Base-by-base conservation (phyloP, 2,888 invertebrate species). In the Brachyopa scutellaris region DNA sequence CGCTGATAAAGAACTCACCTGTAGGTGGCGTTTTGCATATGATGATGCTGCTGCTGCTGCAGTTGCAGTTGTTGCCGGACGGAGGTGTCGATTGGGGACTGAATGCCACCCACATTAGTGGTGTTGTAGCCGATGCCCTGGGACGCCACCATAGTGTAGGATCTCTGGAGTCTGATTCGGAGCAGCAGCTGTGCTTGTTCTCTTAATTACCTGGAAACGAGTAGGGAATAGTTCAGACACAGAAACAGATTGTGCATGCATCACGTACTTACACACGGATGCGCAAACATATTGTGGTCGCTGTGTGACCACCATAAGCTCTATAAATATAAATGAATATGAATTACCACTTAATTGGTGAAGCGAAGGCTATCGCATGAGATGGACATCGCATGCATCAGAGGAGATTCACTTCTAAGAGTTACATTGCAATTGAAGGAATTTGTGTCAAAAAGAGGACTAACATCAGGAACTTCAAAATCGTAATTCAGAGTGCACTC, bases 21-120 rank as follows among this genome's bases (percentile, higher is more conserved):
- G 82, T 82, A 82, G 82, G 82, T 82, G 82, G 82, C 82, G 82
- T 82, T 82, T 82, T 82, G 82, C 82, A 82, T 82, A 82, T 72
- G 72, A 69, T 64, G 74, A 79, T 73, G 13, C 51, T 38, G 11
- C 57, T 29, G 47, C 42, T 53, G 66, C 40, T 49, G 36, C 38
- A 26, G 21, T 9, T 69, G 67, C 55, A 26, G 2, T 47, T 21
- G 11, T n/a, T 29, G 59, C 64, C 57, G 26, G 67, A 59, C 53
- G 33, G 38, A 77, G 82, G 82, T 82, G 82, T 72, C 82, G 82
- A 82, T 82, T 77, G 76, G 66, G 66, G 26, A 57, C 51, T 38
- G 82, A 76, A 72, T 82, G 82, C 82, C 82, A 82, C 82, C 82
- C 82, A 82, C 82, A 77, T 82, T 64, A 82, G 70, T 38, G 1